These are phyloP conservation scores for Sebastes minor DNA, from an alignment of 2,797 vertebrate species.

Conservation along the genomic window DNA sequence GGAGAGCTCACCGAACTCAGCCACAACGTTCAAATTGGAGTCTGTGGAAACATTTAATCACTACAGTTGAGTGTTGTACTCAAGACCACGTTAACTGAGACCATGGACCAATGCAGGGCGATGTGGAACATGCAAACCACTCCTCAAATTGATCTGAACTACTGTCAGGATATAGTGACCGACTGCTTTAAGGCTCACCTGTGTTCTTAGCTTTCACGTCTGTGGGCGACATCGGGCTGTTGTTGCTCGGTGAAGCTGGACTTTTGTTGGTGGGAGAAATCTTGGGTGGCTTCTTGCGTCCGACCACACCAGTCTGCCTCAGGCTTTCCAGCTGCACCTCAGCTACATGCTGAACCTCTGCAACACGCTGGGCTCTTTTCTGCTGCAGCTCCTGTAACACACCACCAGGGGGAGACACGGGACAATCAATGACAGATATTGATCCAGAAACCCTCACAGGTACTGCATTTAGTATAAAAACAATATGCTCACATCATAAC, in stretches of 20 bases:
- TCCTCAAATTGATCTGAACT: no score
- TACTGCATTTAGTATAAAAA: no score
- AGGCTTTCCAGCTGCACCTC: slow-evolving; percentile 65
- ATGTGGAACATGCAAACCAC: no score
- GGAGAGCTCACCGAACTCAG: slow-evolving; percentile 58
- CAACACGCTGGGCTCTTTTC: slow-evolving; percentile 61
- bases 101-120: not conserved
- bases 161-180: no score
- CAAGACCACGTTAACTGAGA: not conserved
- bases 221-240: slow-evolving; percentile 34
- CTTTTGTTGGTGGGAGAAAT: slow-evolving; percentile 43
- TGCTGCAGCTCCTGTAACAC: slow-evolving; percentile 86
- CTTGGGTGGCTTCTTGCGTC: slow-evolving; percentile 76
- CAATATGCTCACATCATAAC: fast-evolving
- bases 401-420: slow-evolving; percentile 27
- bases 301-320: slow-evolving; percentile 62
- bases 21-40: slow-evolving; percentile 56
- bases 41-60: slow-evolving; percentile 70
- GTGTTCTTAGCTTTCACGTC: slow-evolving; percentile 85
- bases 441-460: no score
- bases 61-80: no score
- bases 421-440: not conserved
- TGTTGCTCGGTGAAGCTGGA: slow-evolving; percentile 49
- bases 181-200: slow-evolving; percentile 45
- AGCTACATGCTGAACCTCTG: slow-evolving; percentile 40